These are phyloP conservation scores for Taenaris catops DNA, from an alignment of 2,888 invertebrate species.

Conservation along the genomic window DNA sequence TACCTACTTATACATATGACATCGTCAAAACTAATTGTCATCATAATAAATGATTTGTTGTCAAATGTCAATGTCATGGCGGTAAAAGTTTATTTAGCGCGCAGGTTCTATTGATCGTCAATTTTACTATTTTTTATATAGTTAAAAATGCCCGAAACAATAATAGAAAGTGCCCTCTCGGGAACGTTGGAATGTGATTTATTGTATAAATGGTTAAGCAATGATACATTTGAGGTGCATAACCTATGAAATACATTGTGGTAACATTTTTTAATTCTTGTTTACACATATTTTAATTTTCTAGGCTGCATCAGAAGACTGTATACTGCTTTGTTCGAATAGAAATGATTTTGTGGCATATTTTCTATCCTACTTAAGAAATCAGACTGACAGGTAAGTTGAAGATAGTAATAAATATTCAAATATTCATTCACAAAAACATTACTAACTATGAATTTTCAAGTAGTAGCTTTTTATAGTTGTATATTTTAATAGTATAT, in stretches of 20 bases:
- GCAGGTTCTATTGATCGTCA: conserved; percentile 38
- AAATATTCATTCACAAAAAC: too few species aligned
- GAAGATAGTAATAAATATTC: conserved; percentile 1
- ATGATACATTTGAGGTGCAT: conserved; percentile 58
- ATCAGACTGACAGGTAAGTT: conserved; percentile 73
- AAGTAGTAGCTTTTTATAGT: too few species aligned
- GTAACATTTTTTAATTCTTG: conserved; percentile 22
- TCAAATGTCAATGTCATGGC: conserved; percentile 21
- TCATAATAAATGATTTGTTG: not conserved
- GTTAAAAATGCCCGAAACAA: conserved; percentile 62
- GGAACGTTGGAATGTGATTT: conserved; percentile 54
- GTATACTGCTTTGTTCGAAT: conserved; percentile 53
- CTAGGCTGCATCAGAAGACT: conserved; percentile 58
- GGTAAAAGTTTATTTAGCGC: conserved; percentile 19
- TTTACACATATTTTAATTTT: conserved; percentile 30
- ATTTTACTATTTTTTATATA: conserved; percentile 27
- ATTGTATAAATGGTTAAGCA: conserved; percentile 66
- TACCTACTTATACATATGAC: too few species aligned
- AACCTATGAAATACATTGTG: conserved; percentile 37
- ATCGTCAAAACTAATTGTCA: too few species aligned
- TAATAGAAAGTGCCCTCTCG: conserved; percentile 66
- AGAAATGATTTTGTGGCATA: conserved; percentile 77
- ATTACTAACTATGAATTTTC: too few species aligned
- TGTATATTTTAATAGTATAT: too few species aligned
- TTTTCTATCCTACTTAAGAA: conserved; percentile 76